These are phyloP conservation scores for Drosophila rufa DNA, from an alignment of 1,140 invertebrate genomes.

Conservation along the genomic window DNA sequence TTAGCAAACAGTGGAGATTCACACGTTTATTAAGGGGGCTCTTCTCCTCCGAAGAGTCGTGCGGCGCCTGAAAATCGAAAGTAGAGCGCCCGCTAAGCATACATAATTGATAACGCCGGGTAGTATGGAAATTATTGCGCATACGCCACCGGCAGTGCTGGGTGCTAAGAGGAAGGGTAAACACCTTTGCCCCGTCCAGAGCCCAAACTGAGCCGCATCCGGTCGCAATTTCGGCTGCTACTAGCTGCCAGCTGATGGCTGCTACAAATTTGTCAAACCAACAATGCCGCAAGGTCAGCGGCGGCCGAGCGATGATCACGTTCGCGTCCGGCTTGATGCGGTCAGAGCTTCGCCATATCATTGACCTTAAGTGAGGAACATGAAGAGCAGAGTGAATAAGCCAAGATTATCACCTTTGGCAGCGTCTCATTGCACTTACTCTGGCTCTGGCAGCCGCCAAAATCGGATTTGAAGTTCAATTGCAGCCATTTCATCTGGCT, in stretches of 20 bases:
- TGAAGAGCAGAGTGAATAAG: slow-evolving; percentile 79
- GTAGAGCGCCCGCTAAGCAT: slow-evolving; percentile 32
- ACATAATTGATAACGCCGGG: slow-evolving; percentile 61
- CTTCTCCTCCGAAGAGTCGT: slow-evolving; percentile 29
- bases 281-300: slow-evolving; percentile 71
- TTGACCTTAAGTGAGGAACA: slow-evolving; percentile 78
- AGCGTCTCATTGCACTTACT: slow-evolving; percentile 78
- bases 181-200: slow-evolving; percentile 46
- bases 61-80: slow-evolving; percentile 69
- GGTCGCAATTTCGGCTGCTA: slow-evolving; percentile 63
- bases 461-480: slow-evolving; percentile 71
- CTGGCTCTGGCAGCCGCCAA: slow-evolving; percentile 45
- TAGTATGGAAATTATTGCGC: slow-evolving; percentile 61
- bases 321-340: slow-evolving; percentile 55
- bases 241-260: slow-evolving; percentile 15
- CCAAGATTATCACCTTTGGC: slow-evolving; percentile 79
- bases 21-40: slow-evolving; percentile 70
- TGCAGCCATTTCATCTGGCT: slow-evolving; percentile 47
- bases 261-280: slow-evolving; percentile 81
- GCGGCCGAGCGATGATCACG: slow-evolving; percentile 63
- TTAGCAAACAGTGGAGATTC: slow-evolving; percentile 52
- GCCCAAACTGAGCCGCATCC: slow-evolving; percentile 55
- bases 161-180: slow-evolving; percentile 58
- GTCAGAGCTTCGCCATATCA: slow-evolving; percentile 71
- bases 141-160: slow-evolving; percentile 51